Evolutionary conservation across 2,888 invertebrate genomes (phyloP), one percentile per base, ranked within the genome.

Genomic region (Poecilobothrus nobilitatus): DNA sequence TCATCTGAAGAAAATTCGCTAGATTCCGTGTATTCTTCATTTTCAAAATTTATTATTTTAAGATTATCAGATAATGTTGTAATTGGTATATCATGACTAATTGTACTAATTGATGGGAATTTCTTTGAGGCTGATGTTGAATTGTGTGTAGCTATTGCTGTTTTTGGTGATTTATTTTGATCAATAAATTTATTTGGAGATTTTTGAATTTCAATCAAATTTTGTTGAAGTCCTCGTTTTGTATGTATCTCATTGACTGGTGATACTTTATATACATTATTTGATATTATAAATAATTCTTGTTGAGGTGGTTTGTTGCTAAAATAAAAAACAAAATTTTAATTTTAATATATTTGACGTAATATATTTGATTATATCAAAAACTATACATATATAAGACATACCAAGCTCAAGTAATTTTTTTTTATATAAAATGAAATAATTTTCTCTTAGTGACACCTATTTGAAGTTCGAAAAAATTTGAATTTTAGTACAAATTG

Each of bases 271-370:
- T 53, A 53, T 18, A 53, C 53, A 18, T 53, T 53, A 18, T 53
- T 53, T 18, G 53, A 53, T 12, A 53, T 53, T 1, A 53, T 53
- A 53, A 53, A 53, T 27, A 5, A 5, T 22, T 66, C 65, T 53
- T 70, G 70, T 33, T 70, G 71, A 20, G 53, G 69, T 67, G 68
- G 71, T 67, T 71, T 71, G 62, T 68, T 71, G 37, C 71, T 71
- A 62, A 27, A 70, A 71, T 15, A n/a, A 68, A 64, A 67, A 65
- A 62, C 63, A 10, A 67, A 53, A 53, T 37, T 34, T 34, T 34
- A n/a, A n/a, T n/a, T n/a, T n/a, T n/a, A n/a, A n/a, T n/a, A n/a
- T n/a, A n/a, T n/a, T n/a, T n/a, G n/a, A n/a, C n/a, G n/a, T n/a
- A n/a, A n/a, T n/a, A n/a, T n/a, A n/a, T n/a, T n/a, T n/a, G n/a